Evolutionary conservation across 2,797 vertebrate genomes (phyloP).

Genomic region (Brotula barbata): DNA sequence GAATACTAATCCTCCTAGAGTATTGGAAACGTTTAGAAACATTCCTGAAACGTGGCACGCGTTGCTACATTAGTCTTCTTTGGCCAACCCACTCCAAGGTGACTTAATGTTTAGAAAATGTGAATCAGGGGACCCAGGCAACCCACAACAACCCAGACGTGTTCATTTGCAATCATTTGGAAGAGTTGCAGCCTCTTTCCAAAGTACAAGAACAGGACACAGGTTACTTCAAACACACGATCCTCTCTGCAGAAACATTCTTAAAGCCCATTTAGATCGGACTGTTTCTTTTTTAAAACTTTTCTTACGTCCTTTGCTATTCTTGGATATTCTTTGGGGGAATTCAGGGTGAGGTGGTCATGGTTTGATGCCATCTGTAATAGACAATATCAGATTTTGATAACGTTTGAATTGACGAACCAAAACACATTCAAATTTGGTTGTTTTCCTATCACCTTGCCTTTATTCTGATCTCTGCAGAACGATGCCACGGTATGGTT

Average conservation of each 20-base stretch:
- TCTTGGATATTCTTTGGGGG: conserved; percentile 64
- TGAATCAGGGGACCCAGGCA: conserved; percentile 17
- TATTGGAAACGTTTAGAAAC: conserved; percentile 59
- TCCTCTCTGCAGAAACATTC: conserved; percentile 50
- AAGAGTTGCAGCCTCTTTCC: conserved; percentile 63
- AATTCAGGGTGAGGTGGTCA: conserved; percentile 72
- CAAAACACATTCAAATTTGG: conserved; percentile 54
- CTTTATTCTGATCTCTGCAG: conserved; percentile 9
- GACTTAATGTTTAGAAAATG: conserved; percentile 46
- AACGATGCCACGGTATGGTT: conserved; percentile 2
- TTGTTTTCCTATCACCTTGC: conserved; percentile 15
- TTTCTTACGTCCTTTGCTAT: conserved; percentile 63
- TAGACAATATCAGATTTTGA: conserved; percentile 46
- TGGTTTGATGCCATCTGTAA: conserved; percentile 67
- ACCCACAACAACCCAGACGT: conserved; percentile 13
- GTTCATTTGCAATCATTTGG: conserved; percentile 23
- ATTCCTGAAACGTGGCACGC: conserved; percentile 59
- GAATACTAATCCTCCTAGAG: conserved; percentile 28
- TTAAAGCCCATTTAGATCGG: conserved; percentile 63
- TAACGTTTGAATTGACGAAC: conserved; percentile 53
- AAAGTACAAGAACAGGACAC: conserved; percentile 39
- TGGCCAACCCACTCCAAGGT: conserved; percentile 31
- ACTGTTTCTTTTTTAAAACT: conserved; percentile 37
- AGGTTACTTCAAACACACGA: too few species aligned
- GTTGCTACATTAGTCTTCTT: conserved; percentile 46